Percentiles rank a stretch among this genome's conserved stretches.
Evolutionary conservation across 2,797 vertebrate genomes (phyloP).

Genomic region (Urophycis tenuis): DNA sequence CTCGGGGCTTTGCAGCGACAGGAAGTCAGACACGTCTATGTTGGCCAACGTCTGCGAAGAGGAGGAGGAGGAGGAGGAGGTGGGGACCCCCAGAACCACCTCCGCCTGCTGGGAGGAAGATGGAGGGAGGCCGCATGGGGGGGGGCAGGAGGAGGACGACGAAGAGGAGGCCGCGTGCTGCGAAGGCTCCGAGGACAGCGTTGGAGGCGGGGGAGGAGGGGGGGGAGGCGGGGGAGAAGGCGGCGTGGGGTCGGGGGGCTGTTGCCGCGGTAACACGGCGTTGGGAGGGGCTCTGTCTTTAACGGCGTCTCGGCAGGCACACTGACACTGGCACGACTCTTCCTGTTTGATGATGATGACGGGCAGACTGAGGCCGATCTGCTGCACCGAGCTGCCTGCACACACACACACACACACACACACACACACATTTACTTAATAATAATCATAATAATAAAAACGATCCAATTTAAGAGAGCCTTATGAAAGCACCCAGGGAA

Average conservation of each 20-base stretch:
- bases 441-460: neutral
- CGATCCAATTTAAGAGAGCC: no score
- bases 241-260: slow-evolving; percentile 63
- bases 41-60: slow-evolving; percentile 69
- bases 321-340: slow-evolving; percentile 97
- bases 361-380: slow-evolving; percentile 95
- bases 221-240: slow-evolving; percentile 40
- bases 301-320: slow-evolving; percentile 88
- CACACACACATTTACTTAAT: neutral
- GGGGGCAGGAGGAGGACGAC: slow-evolving; percentile 50
- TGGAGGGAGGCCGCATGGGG: slow-evolving; percentile 45
- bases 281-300: slow-evolving; percentile 81
- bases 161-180: slow-evolving; percentile 48
- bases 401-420: slow-evolving; percentile 12
- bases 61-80: slow-evolving; percentile 45
- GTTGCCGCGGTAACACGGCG: slow-evolving; percentile 33
- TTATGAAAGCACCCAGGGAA: neutral
- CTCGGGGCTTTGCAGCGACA: slow-evolving; percentile 85
- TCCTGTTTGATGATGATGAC: slow-evolving; percentile 99
- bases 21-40: slow-evolving; percentile 89
- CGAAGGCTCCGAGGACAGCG: slow-evolving; percentile 46
- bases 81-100: slow-evolving; percentile 29
- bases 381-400: slow-evolving; percentile 88
- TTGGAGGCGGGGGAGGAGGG: slow-evolving; percentile 43
- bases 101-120: slow-evolving; percentile 47